Evolutionary conservation across 2,888 invertebrate genomes (phyloP).

Genomic region (Chymomyza caudatula): DNA sequence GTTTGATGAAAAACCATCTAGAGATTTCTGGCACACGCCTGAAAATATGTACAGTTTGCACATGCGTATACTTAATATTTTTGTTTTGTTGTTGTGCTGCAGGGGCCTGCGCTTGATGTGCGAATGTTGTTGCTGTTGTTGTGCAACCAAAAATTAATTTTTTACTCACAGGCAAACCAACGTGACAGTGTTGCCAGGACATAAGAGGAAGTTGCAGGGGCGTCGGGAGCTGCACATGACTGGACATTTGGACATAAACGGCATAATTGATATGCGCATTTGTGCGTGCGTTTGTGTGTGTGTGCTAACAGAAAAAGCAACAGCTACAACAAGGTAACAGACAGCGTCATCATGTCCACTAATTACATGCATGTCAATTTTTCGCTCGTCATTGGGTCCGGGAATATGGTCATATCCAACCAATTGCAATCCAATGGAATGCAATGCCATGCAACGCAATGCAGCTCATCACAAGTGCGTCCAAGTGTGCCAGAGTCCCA

Average conservation of each 20-base stretch:
- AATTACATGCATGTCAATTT: slow-evolving; percentile 73
- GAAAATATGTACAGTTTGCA: neutral
- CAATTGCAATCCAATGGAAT: neutral
- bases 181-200: neutral
- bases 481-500: slow-evolving; percentile 1
- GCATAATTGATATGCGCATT: slow-evolving; percentile 64
- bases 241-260: slow-evolving; percentile 53
- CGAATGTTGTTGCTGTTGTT: slow-evolving; percentile 5
- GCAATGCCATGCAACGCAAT: neutral
- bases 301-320: slow-evolving; percentile 5
- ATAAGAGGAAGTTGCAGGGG: neutral
- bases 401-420: neutral
- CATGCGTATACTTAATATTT: neutral
- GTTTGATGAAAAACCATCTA: too few species aligned
- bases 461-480: neutral
- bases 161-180: slow-evolving; percentile 11
- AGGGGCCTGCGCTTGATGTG: neutral
- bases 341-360: slow-evolving; percentile 61
- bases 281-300: slow-evolving; percentile 10
- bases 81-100: slow-evolving; percentile 7
- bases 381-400: slow-evolving; percentile 63
- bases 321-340: neutral
- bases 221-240: neutral
- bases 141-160: slow-evolving; percentile 57
- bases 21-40: too few species aligned